phyloP scores from a whole-genome alignment of 1,140 invertebrate genomes.

The Platyura marginata region DNA sequence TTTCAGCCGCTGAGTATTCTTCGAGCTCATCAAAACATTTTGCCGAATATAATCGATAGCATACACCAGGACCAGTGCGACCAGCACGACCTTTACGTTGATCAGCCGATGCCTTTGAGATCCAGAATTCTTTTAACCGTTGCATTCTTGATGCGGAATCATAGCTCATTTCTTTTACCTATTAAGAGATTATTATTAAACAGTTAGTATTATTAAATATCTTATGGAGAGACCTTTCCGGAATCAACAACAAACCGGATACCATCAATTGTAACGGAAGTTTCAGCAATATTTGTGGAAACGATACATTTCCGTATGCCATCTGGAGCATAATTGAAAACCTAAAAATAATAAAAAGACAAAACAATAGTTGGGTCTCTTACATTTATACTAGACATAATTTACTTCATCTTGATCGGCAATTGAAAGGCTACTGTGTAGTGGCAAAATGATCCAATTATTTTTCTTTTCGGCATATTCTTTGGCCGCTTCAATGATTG shows the following conservation, averaged over 20 bases:
- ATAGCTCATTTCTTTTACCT: conserved; percentile 86
- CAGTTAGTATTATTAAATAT: too few species aligned
- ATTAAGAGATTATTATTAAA: neutral
- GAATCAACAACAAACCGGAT: conserved; percentile 96
- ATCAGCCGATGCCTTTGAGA: conserved; percentile 91
- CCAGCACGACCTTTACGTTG: conserved; percentile 92
- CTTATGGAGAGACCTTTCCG: too few species aligned
- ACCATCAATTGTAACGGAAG: conserved; percentile 97
- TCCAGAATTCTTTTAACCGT: conserved; percentile 84
- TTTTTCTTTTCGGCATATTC: conserved; percentile 65
- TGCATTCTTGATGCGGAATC: conserved; percentile 79
- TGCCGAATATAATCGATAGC: conserved; percentile 76
- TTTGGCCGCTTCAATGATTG: conserved; percentile 70
- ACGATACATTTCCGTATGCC: conserved; percentile 93
- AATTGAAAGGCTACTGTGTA: conserved; percentile 86
- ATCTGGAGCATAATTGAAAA: conserved; percentile 92
- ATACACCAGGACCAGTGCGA: conserved; percentile 40
- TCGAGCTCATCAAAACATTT: conserved; percentile 39
- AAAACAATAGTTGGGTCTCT: too few species aligned
- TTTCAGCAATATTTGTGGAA: conserved; percentile 99
- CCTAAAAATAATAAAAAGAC: conserved; percentile 40
- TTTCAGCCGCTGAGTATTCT: conserved; percentile 78
- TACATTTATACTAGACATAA: too few species aligned
- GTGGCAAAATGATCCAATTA: conserved; percentile 85
- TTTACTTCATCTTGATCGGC: conserved; percentile 92